These are phyloP conservation scores for Platalea minor DNA, from an alignment of 2,797 vertebrate genomes.

Conservation along the genomic window DNA sequence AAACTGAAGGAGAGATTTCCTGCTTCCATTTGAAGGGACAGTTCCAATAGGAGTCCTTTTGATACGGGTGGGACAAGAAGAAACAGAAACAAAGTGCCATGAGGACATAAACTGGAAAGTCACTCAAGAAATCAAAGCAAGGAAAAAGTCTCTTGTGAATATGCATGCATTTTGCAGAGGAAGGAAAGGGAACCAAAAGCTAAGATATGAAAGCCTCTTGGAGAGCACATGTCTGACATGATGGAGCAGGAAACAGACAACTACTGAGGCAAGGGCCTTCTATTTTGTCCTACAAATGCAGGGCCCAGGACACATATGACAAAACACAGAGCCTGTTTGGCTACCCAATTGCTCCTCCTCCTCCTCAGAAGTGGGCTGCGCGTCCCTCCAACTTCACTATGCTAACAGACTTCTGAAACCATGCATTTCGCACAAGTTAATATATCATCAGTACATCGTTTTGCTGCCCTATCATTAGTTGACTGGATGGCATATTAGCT, in stretches of 20 bases:
- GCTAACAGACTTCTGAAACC: neutral
- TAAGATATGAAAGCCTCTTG: neutral
- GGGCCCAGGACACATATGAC: neutral
- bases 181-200: neutral
- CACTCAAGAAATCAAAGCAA: neutral
- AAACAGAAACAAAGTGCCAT: neutral
- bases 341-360: neutral
- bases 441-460: too few species aligned
- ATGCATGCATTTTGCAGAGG: fast-evolving
- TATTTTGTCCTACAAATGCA: neutral
- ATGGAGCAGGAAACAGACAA: neutral
- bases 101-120: neutral
- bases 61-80: neutral
- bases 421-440: fast-evolving
- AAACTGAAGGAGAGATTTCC: neutral
- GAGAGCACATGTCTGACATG: neutral
- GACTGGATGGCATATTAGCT: neutral
- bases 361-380: neutral
- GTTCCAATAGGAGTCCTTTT: neutral
- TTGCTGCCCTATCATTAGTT: neutral
- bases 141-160: neutral
- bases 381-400: neutral
- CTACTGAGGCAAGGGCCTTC: neutral
- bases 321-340: neutral
- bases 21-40: neutral